Evolutionary conservation across 2,797 vertebrate species (phyloP).

Genomic region (Acomys russatus): DNA sequence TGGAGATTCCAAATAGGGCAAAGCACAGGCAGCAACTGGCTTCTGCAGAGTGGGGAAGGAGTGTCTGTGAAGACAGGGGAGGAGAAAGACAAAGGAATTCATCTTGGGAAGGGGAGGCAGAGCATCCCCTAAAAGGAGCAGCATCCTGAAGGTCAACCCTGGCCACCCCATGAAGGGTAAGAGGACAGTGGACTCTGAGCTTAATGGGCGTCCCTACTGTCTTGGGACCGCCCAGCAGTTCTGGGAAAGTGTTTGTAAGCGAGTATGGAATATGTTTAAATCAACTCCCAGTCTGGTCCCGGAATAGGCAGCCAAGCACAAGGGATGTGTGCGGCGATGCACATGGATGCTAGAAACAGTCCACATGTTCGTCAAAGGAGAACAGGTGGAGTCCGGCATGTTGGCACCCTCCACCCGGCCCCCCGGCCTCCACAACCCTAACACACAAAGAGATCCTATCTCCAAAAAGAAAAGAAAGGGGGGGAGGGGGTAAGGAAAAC

Average conservation of each 20-base stretch:
- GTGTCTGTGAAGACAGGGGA: not conserved
- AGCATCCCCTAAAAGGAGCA: not conserved
- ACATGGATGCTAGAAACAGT: not conserved
- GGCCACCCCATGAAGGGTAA: not conserved
- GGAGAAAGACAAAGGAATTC: not conserved
- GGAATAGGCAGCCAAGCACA: not conserved
- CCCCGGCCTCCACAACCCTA: too few species aligned
- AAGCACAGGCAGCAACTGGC: not conserved
- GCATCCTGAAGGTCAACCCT: fast-evolving
- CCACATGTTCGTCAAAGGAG: not conserved
- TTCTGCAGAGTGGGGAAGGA: too few species aligned
- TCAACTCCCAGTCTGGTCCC: too few species aligned
- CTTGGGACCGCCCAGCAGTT: fast-evolving
- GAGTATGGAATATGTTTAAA: not conserved
- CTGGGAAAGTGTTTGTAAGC: not conserved
- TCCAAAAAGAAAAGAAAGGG: not conserved
- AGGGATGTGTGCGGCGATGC: fast-evolving
- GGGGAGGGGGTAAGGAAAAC: too few species aligned
- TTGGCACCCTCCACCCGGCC: not conserved
- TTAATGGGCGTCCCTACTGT: too few species aligned
- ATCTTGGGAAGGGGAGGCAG: not conserved
- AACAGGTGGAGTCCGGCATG: not conserved
- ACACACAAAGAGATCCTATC: not conserved
- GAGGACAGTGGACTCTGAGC: not conserved
- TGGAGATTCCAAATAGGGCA: too few species aligned